phyloP scores from a whole-genome alignment of 2,888 invertebrate genomes.

The Zygaena filipendulae region DNA sequence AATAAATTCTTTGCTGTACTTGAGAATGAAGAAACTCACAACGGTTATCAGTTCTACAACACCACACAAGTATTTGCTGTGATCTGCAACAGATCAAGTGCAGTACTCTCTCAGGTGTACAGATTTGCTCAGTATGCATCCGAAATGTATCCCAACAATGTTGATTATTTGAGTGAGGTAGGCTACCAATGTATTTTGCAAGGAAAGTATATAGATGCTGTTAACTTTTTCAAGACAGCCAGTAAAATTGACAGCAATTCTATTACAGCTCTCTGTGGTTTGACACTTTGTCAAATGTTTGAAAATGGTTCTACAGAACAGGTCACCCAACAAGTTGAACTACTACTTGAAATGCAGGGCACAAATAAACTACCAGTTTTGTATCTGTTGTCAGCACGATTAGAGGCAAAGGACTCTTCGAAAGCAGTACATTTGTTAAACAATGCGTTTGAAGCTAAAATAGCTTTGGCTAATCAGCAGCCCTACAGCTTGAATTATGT shows the following conservation, averaged over 20 bases:
- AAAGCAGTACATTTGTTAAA: slow-evolving; percentile 70
- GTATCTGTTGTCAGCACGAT: slow-evolving; percentile 75
- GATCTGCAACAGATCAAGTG: slow-evolving; percentile 73
- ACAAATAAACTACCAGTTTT: slow-evolving; percentile 74
- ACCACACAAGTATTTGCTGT: slow-evolving; percentile 78
- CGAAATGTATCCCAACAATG: slow-evolving; percentile 74
- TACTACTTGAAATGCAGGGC: slow-evolving; percentile 83
- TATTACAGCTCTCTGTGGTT: slow-evolving; percentile 80
- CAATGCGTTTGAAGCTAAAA: slow-evolving; percentile 69
- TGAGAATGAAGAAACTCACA: slow-evolving; percentile 81
- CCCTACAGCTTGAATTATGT: slow-evolving; percentile 83
- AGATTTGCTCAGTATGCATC: slow-evolving; percentile 84
- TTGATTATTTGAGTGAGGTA: slow-evolving; percentile 81
- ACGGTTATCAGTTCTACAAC: slow-evolving; percentile 75
- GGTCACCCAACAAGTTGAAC: slow-evolving; percentile 86
- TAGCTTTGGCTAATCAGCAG: slow-evolving; percentile 43
- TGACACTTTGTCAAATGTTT: slow-evolving; percentile 84
- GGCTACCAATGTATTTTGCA: slow-evolving; percentile 83
- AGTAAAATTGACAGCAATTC: slow-evolving; percentile 88
- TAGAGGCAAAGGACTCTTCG: slow-evolving; percentile 60
- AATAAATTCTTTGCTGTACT: slow-evolving; percentile 75
- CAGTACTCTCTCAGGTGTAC: slow-evolving; percentile 78
- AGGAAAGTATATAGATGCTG: slow-evolving; percentile 81
- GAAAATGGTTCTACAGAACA: slow-evolving; percentile 78
- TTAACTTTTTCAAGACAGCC: slow-evolving; percentile 81